Conservation (phyloP, 2,797 vertebrate genomes). For the Lateolabrax maculatus region DNA sequence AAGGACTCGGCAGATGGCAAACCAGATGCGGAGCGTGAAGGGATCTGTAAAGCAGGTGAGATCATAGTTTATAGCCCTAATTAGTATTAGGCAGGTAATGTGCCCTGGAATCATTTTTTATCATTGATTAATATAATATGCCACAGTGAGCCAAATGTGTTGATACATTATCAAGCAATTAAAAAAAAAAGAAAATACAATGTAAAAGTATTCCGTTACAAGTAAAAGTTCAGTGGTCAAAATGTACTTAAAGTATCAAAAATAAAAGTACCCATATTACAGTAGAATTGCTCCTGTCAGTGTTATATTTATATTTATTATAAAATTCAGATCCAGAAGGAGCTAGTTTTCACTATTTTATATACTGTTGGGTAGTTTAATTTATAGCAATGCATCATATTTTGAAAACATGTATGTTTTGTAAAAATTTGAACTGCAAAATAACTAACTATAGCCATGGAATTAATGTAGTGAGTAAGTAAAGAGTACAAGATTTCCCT, state of each 20-base stretch:
- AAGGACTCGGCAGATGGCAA: constrained; percentile 55
- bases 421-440: not conserved
- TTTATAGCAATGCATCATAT: not conserved
- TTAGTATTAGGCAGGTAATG: not conserved
- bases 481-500: not conserved
- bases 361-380: not conserved
- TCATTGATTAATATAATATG: not conserved
- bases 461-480: not conserved
- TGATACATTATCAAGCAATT: not conserved
- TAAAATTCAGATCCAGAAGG: not conserved
- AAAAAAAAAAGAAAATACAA: not conserved
- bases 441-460: not conserved
- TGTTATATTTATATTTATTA: not conserved
- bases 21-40: constrained; percentile 60
- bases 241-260: not conserved
- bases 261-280: not conserved
- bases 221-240: not conserved
- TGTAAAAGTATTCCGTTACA: constrained; percentile 5
- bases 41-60: constrained; percentile 80
- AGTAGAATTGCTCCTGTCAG: not conserved
- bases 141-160: not conserved
- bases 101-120: not conserved
- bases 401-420: not conserved
- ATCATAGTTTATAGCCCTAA: not conserved
- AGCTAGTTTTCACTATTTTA: not conserved